Evolutionary conservation across 2,888 invertebrate species (phyloP).

Genomic region (Chymomyza caudatula): DNA sequence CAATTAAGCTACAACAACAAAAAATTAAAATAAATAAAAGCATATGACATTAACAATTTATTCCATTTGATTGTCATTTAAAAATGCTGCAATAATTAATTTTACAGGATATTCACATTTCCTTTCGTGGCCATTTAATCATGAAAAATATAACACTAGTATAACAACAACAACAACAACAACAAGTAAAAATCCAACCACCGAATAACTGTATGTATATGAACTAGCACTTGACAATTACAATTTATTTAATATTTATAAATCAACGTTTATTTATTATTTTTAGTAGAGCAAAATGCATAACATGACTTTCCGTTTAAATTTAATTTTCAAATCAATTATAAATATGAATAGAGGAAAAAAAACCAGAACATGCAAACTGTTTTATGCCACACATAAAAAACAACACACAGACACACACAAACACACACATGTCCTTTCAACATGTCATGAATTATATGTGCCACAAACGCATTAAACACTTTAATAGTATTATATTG

Average conservation of each 20-base stretch:
- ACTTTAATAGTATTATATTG: constrained; percentile 19
- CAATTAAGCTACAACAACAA: constrained; percentile 14
- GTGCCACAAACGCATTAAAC: constrained; percentile 19
- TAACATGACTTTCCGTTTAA: constrained; percentile 43
- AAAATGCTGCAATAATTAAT: background rate
- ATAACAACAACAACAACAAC: background rate
- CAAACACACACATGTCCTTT: background rate
- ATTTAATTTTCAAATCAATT: constrained; percentile 32
- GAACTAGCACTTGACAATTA: constrained; percentile 53
- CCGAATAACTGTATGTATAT: constrained; percentile 39
- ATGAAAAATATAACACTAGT: background rate
- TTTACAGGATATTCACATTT: background rate
- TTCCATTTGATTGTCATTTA: background rate
- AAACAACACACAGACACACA: constrained; percentile 3
- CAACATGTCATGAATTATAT: constrained; percentile 22
- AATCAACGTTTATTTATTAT: constrained; percentile 32
- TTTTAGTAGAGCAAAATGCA: constrained; percentile 18
- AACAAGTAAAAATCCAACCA: constrained; percentile 36
- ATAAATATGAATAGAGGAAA: constrained; percentile 19
- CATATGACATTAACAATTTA: background rate
- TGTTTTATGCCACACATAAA: background rate
- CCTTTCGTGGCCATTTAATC: constrained; percentile 1
- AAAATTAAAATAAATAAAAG: background rate
- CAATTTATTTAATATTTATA: constrained; percentile 35
- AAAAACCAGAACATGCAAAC: constrained; percentile 3